These are phyloP conservation scores for Sarcophaga caerulescens DNA, from an alignment of 2,888 invertebrate genomes.

Conservation along the genomic window DNA sequence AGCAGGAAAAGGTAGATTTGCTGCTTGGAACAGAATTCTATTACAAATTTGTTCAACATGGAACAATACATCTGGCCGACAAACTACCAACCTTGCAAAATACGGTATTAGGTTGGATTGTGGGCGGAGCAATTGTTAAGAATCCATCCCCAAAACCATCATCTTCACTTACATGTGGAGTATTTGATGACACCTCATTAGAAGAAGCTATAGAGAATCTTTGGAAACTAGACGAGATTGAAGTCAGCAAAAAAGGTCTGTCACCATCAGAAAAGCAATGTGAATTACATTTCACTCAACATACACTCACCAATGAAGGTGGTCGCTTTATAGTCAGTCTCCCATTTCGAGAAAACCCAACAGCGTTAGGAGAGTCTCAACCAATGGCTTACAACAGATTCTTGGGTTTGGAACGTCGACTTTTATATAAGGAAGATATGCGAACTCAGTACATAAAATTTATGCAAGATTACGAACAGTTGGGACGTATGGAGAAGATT, in stretches of 20 bases:
- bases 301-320: not conserved
- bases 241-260: no score
- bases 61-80: not conserved
- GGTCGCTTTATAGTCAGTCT: slow-evolving; percentile 1
- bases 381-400: not conserved
- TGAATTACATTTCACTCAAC: slow-evolving; percentile 11
- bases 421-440: no score
- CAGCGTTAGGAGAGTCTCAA: not conserved
- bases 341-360: not conserved
- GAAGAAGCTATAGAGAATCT: slow-evolving; percentile 13
- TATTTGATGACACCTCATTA: not conserved
- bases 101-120: not conserved
- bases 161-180: no score
- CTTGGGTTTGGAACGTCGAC: no score
- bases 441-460: no score
- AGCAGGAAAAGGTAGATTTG: slow-evolving; percentile 1
- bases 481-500: no score
- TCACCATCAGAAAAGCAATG: not conserved
- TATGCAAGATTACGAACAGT: no score
- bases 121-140: no score
- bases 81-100: slow-evolving; percentile 27
- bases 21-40: not conserved
- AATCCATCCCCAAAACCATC: no score
- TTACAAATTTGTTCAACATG: no score
- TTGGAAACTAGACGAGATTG: slow-evolving; percentile 19